These are phyloP conservation scores for Strongylocentrotus purpuratus DNA, from an alignment of 35 echinoderm and acorn worm species.

Conservation along the genomic window DNA sequence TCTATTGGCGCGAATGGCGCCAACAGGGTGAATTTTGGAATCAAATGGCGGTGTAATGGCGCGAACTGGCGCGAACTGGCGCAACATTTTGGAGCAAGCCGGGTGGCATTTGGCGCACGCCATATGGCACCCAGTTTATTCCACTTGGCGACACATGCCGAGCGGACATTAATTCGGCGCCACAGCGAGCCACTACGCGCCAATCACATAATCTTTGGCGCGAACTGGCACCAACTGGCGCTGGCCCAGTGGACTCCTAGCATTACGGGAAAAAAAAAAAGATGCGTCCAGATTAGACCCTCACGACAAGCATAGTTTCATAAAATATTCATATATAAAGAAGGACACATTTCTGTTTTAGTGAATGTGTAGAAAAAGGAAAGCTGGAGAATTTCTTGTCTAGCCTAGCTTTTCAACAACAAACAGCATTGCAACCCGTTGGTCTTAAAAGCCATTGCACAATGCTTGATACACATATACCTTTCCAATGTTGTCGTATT, in stretches of 20 bases:
- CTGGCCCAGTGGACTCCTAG: slow-evolving; percentile 50
- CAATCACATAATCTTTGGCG: slow-evolving; percentile 57
- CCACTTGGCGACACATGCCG: slow-evolving; percentile 21
- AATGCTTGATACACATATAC: no score
- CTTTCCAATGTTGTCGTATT: no score
- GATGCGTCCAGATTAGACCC: no score
- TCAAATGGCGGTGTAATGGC: slow-evolving; percentile 16
- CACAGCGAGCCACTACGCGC: slow-evolving; percentile 52
- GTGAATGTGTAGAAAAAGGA: no score
- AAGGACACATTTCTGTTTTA: no score
- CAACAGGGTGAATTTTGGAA: slow-evolving; percentile 27
- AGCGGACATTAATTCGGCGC: slow-evolving; percentile 52
- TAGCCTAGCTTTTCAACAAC: no score
- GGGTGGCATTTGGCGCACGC: not conserved
- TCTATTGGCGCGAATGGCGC: slow-evolving; percentile 5
- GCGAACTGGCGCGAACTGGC: slow-evolving; percentile 17
- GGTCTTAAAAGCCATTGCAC: no score
- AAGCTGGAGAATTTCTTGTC: no score
- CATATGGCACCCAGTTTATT: not conserved
- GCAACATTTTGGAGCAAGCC: not conserved
- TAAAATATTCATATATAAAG: no score
- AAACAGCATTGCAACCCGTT: no score
- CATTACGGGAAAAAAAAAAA: no score
- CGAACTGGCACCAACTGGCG: slow-evolving; percentile 51
- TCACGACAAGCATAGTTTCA: no score